Evolutionary conservation across 2,797 vertebrate genomes (phyloP), one percentile per base, ranked within the genome.

Genomic region (Graptemys geographica): DNA sequence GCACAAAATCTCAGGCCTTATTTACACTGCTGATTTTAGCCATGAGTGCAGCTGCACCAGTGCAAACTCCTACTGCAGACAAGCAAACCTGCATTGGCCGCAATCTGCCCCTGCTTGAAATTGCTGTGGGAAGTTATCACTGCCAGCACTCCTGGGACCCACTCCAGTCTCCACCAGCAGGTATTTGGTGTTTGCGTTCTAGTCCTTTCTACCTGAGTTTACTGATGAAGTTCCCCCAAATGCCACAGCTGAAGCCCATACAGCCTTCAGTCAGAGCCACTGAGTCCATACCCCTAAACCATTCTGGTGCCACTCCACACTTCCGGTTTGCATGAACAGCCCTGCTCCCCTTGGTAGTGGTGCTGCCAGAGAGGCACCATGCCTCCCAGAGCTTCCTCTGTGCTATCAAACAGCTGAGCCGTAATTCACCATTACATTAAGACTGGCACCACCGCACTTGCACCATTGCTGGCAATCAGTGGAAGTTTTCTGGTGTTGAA

Each of bases 391-490:
- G 41, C 12, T 76, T 1, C 23, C 37, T 27, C 41, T 76, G 74
- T 13, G 74, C 27, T 15, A 44, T 47, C 25, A 16, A 47, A 47
- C 44, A 76, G 44, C 44, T 28, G 25, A 76, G 44, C 25, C 25
- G 15, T 31, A 83, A 19, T 21, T 79, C 52, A 78, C n/a, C 41
- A 25, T 1, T 10, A 41, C 2, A 49, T 41, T 37, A 86, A 92
- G 65, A 44, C 72, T 44, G 41, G 37, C 19, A 18, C 21, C 37
- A 74, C 5, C 6, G 37, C 6, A 51, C 8, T 55, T 49, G 81
- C 5, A n/a, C 5, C 1, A 0, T 11, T 51, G 4, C 21, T 25
- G 49, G 41, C n/a, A 52, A 33, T 53, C 18, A 56, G 57, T n/a
- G 65, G 31, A 33, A 57, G 8, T 31, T n/a, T 41, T 28, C 5